Evolutionary conservation across 2,113 vertebrate species (phyloP), one percentile per base, ranked within the genome.

Genomic region (Hippoglossus stenolepis): DNA sequence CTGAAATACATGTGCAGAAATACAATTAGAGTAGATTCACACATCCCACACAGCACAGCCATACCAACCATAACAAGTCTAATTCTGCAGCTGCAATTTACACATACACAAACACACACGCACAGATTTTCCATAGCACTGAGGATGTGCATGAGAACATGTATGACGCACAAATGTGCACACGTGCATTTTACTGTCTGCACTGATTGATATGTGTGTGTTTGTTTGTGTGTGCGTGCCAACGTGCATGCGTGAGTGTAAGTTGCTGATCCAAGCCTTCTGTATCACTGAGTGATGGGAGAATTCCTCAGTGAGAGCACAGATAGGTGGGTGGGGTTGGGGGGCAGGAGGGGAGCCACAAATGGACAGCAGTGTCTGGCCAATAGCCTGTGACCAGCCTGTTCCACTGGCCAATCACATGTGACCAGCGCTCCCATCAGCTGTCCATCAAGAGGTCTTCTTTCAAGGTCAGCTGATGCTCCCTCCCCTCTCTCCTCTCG

Each of bases 401-500:
- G 78, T 63, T 79, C 79, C 49, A 47, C 73, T 18, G 77, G 67
- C 92, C 90, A 92, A 91, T 93, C 87, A 86, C 82, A 92, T 26
- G 47, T 84, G 89, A 91, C 87, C 86, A 90, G 74, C 65, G 28
- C 85, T 89, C 83, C 85, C 85, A 87, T 86, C 83, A 83, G 87
- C 83, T 67, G 83, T 90, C 85, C 83, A 91, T 93, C 91, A 90
- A 89, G 67, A 84, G 91, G 89, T 92, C 85, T 86, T 91, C 82
- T 86, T 90, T 94, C 92, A 95, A 95, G 94, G 93, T 94, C 94
- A 94, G 90, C 88, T 93, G 90, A 91, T 79, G 82, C 75, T 76
- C 67, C 60, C 72, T 59, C 81, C 71, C 65, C 58, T 14, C 64
- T 56, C 57, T 51, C 11, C 49, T 43, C 53, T 43, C 57, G 1